These are phyloP conservation scores for Perca schrenkii DNA, from an alignment of 2,113 vertebrate genomes.

Conservation along the genomic window DNA sequence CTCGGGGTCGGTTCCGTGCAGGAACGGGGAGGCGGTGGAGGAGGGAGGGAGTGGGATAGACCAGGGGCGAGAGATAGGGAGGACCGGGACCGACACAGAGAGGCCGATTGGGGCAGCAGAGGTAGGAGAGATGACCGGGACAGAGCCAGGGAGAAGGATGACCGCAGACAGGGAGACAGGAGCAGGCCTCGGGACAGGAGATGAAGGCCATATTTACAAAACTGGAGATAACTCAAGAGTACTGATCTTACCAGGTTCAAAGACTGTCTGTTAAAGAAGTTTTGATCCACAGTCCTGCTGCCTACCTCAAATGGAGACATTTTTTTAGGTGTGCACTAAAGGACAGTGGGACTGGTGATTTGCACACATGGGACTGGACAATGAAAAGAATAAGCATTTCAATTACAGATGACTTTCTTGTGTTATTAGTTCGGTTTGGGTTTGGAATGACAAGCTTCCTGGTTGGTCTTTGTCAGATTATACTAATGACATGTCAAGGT, in stretches of 20 bases:
- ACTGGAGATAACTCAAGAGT: not conserved
- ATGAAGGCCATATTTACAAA: constrained; percentile 25
- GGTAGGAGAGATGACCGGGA: constrained; percentile 80
- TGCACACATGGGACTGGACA: not conserved
- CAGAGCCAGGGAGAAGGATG: constrained; percentile 79
- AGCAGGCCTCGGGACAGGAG: constrained; percentile 79
- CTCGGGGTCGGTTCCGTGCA: constrained; percentile 81
- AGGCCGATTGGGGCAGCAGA: constrained; percentile 72
- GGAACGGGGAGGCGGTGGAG: constrained; percentile 68
- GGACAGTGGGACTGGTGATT: not conserved
- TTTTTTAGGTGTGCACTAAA: not conserved
- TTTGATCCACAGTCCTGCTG: not conserved
- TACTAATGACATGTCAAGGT: no score
- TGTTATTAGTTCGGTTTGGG: not conserved
- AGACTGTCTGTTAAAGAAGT: not conserved
- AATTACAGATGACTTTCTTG: not conserved
- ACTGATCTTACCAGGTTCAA: not conserved
- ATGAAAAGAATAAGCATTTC: not conserved
- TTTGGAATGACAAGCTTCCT: not conserved
- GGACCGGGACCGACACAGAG: constrained; percentile 84
- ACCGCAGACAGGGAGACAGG: constrained; percentile 77
- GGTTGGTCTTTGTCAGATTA: not conserved
- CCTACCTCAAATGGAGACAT: not conserved
- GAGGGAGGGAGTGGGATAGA: constrained; percentile 82
- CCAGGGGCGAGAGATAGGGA: constrained; percentile 82